Evolutionary conservation across 2,888 invertebrate species (phyloP).

Genomic region (Operophtera brumata): DNA sequence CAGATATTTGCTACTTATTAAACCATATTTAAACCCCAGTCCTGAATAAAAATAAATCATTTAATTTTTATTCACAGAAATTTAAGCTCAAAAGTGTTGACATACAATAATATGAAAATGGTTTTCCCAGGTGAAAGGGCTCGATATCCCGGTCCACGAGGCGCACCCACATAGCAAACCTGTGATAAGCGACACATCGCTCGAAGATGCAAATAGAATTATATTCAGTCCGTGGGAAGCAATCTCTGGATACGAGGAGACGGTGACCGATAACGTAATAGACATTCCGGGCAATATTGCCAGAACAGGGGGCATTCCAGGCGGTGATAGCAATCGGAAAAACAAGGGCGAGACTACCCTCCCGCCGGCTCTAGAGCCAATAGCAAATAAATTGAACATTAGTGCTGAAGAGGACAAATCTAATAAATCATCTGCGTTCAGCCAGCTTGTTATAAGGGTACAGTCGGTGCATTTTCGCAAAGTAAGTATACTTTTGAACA

Average conservation of each 20-base stretch:
- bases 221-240: constrained; percentile 79
- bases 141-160: constrained; percentile 68
- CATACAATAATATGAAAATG: constrained; percentile 22
- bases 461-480: constrained; percentile 75
- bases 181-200: constrained; percentile 68
- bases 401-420: constrained; percentile 73
- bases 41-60: neutral
- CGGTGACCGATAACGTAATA: constrained; percentile 70
- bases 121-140: constrained; percentile 66
- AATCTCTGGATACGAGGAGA: constrained; percentile 70
- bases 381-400: constrained; percentile 72
- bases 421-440: constrained; percentile 75
- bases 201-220: constrained; percentile 78
- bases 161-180: constrained; percentile 59
- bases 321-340: constrained; percentile 56
- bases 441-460: constrained; percentile 75
- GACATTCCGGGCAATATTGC: constrained; percentile 71
- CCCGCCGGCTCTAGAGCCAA: constrained; percentile 57
- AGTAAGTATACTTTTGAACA: constrained; percentile 49
- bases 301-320: constrained; percentile 46
- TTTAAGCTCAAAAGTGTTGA: constrained; percentile 5
- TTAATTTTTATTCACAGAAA: no score
- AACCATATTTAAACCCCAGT: neutral
- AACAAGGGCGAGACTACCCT: constrained; percentile 56
- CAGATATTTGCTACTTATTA: no score